Base-by-base conservation (phyloP, 2,888 invertebrate species). In the Brassicogethes aeneus region DNA sequence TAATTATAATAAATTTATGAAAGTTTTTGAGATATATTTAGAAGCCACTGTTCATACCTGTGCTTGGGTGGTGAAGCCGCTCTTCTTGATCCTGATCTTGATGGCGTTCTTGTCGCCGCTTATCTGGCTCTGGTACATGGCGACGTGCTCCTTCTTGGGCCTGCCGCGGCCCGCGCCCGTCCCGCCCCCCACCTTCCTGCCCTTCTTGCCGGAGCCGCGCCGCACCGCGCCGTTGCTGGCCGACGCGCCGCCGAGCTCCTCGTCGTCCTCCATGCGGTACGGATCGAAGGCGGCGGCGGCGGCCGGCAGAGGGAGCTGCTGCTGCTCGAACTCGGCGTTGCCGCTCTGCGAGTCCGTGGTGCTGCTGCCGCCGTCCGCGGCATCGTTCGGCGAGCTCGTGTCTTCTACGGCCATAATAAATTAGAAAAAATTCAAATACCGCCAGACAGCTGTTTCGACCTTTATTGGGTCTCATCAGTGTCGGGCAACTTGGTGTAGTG, bases 21-120 rank as follows among this genome's bases (percentile, higher is more conserved):
- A 23, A 23, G 5, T 5, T 23, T 23, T 23, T 10, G 23, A 23
- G 10, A 7, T 23, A 10, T 23, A 5, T 5, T 23, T 23, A 10
- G 23, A 23, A 23, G 10, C 10, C 23, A 23, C 5, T 7, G 5
- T 10, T 5, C 10, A 23, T 51, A 59, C 56, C 46, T 56, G 58
- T 44, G 60, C 61, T 48, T 64, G 63, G 31, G 64, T 50, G 31
- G 59, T 60, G 54, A 58, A 53, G 51, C 63, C 70, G 56, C 80
- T 79, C 66, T 79, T 81, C 62, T 75, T 77, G 54, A 83, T 83
- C 58, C 79, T 75, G 57, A 83, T 75, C 65, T 81, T 82, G 57
- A 82, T 79, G 44, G 76, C 73, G 55, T 80, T 80, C 59, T 77
- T 77, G 57, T 79, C 80, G 52, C 80, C 75, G 42, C 75, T 76